These are phyloP conservation scores for Ochropleura plecta DNA, from an alignment of 2,888 invertebrate genomes.

Conservation along the genomic window DNA sequence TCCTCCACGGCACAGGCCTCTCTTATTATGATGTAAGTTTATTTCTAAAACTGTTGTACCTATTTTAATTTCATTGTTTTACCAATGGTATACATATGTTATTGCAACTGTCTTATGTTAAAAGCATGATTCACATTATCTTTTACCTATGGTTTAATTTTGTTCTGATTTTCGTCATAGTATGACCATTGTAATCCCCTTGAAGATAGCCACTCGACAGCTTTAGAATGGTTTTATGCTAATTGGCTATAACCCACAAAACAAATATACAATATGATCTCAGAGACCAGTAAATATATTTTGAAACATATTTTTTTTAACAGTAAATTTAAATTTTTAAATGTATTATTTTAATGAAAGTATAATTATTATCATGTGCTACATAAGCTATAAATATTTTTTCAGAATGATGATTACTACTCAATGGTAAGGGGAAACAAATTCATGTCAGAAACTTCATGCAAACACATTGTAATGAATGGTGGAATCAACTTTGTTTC, in stretches of 20 bases:
- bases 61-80: constrained; percentile 2
- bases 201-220: not conserved
- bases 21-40: constrained; percentile 87
- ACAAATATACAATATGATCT: not conserved
- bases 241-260: not conserved
- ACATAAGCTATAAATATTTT: not conserved
- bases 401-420: constrained; percentile 87
- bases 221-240: not conserved
- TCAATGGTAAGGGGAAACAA: constrained; percentile 88
- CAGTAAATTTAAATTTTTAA: no score
- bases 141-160: not conserved
- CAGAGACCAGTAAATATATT: not conserved
- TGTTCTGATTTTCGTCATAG: not conserved
- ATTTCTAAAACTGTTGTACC: constrained; percentile 3
- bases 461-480: constrained; percentile 87
- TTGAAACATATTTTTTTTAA: not conserved
- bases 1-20: constrained; percentile 83
- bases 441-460: constrained; percentile 83
- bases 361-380: not conserved
- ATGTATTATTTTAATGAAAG: not conserved
- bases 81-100: not conserved
- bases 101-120: constrained; percentile 2
- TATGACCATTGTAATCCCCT: not conserved
- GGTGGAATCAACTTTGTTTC: constrained; percentile 84
- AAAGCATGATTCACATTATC: not conserved